Conservation (phyloP, 2,797 vertebrate genomes). For the Propithecus perrieri region DNA sequence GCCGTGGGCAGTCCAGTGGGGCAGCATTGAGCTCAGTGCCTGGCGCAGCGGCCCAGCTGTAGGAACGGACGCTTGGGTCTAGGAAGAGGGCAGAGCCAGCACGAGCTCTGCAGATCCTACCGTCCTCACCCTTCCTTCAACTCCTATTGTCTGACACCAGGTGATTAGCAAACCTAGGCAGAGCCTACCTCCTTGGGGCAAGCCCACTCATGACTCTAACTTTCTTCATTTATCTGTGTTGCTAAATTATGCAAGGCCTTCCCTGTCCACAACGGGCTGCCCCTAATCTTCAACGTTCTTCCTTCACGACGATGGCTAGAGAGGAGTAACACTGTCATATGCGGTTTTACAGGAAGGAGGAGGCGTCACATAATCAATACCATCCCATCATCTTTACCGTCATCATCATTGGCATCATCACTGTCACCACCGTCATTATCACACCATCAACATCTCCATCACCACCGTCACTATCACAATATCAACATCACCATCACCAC, state of each 20-base stretch:
- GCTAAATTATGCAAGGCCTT: not conserved
- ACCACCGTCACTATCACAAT: too few species aligned
- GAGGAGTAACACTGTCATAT: not conserved
- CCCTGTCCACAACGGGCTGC: rapidly evolving
- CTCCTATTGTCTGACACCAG: not conserved
- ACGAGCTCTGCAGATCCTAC: not conserved
- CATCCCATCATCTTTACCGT: not conserved
- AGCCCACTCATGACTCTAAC: not conserved
- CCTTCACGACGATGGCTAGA: not conserved
- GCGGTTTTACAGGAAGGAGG: not conserved
- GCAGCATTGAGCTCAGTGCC: not conserved
- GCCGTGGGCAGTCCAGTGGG: too few species aligned
- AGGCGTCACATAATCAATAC: not conserved
- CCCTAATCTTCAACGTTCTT: not conserved
- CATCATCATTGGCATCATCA: not conserved
- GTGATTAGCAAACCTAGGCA: not conserved
- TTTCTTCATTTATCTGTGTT: not conserved
- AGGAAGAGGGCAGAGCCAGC: not conserved
- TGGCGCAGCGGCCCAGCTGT: not conserved
- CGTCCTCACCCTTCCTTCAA: not conserved
- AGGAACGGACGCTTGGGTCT: not conserved
- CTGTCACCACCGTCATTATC: too few species aligned
- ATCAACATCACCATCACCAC: not conserved
- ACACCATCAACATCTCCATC: not conserved
- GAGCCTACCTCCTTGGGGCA: not conserved